phyloP scores from a whole-genome alignment of 2,113 vertebrate genomes.

The Cisticola juncidis region DNA sequence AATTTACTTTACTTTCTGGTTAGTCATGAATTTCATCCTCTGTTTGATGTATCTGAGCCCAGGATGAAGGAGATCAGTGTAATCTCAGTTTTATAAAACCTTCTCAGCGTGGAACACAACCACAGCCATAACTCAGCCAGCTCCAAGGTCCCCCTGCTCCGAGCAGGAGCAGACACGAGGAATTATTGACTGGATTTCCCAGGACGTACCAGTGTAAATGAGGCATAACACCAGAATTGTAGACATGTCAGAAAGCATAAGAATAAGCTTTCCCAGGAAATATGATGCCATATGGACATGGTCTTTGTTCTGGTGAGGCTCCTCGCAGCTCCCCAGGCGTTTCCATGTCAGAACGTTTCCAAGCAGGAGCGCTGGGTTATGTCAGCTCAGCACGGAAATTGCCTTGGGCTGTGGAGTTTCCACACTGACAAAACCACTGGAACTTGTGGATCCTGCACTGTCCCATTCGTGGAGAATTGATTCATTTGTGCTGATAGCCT shows the following conservation, averaged over 20 bases:
- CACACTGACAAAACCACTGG: not conserved
- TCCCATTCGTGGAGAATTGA: not conserved
- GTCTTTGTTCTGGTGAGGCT: conserved; percentile 19
- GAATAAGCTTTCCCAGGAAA: conserved; percentile 15
- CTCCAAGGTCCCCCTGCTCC: not conserved
- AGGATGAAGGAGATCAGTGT: not conserved
- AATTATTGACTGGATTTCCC: not conserved
- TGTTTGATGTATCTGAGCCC: not conserved
- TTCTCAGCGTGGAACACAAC: not conserved
- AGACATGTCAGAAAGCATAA: not conserved
- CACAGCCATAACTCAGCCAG: not conserved
- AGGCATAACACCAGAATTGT: conserved; percentile 11
- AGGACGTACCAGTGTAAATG: not conserved
- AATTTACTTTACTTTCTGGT: not conserved
- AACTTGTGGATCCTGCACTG: not conserved
- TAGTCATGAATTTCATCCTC: not conserved
- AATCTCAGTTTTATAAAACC: not conserved
- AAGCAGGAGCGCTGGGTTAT: not conserved
- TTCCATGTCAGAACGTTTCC: not conserved
- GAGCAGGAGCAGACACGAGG: not conserved
- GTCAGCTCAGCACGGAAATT: not conserved
- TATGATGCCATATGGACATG: not conserved
- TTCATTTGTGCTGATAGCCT: not conserved
- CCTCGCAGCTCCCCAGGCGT: not conserved
- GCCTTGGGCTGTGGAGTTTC: not conserved